Percentiles rank a stretch among this genome's conserved stretches.
Conservation (phyloP, 2,113 vertebrate species). For the Thamnaconus septentrionalis region DNA sequence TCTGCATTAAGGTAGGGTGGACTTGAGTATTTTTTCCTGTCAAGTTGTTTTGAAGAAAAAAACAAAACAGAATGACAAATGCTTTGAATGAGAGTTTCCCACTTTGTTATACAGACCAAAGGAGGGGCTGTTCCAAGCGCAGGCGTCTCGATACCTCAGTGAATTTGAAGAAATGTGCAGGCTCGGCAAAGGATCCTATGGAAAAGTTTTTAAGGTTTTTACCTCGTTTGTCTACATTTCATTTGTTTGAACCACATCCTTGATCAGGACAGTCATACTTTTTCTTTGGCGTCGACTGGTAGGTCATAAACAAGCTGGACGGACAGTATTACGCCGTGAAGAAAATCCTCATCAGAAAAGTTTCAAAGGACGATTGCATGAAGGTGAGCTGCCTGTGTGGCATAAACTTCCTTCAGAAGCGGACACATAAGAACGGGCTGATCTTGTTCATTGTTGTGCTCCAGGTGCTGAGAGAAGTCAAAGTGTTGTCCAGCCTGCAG, state of each 20-base stretch:
- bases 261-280: not conserved
- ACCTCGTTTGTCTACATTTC: not conserved
- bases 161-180: constrained; percentile 91
- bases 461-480: constrained; percentile 93
- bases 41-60: not conserved
- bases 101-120: constrained; percentile 74
- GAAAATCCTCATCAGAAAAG: constrained; percentile 93
- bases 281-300: constrained; percentile 32
- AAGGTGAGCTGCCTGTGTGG: constrained; percentile 78
- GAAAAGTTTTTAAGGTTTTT: constrained; percentile 93
- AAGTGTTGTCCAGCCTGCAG: constrained; percentile 91
- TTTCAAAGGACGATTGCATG: constrained; percentile 90
- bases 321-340: constrained; percentile 94
- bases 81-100: not conserved
- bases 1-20: constrained; percentile 61
- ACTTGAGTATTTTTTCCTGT: not conserved
- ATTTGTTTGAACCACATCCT: not conserved
- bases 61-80: not conserved
- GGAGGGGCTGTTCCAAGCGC: constrained; percentile 86
- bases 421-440: not conserved
- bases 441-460: constrained; percentile 14
- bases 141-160: constrained; percentile 91
- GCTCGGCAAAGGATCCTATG: constrained; percentile 93
- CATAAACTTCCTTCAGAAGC: not conserved
- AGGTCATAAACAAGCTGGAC: constrained; percentile 96